phyloP scores from a whole-genome alignment of 2,888 invertebrate genomes.

The Sphecodes monilicornis region DNA sequence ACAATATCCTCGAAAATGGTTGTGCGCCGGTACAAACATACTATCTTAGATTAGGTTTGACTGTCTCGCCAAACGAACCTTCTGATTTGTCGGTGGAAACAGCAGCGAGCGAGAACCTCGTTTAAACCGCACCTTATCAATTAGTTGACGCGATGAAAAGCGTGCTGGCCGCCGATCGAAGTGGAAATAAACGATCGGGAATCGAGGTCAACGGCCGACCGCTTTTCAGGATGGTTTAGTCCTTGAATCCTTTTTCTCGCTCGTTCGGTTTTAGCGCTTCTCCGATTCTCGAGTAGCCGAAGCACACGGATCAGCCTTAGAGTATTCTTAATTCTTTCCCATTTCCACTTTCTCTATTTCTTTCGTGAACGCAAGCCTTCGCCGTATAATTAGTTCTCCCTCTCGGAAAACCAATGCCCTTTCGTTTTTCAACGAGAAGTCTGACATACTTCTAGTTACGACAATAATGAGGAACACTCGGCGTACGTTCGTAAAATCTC shows the following conservation, averaged over 20 bases:
- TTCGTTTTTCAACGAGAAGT: slow-evolving; percentile 59
- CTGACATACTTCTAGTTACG: slow-evolving; percentile 68
- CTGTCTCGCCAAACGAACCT: not conserved
- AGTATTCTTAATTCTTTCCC: not conserved
- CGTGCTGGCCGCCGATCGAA: not conserved
- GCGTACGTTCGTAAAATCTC: slow-evolving; percentile 33
- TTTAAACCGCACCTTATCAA: not conserved
- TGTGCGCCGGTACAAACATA: slow-evolving; percentile 1
- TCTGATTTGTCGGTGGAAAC: not conserved
- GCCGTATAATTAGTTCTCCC: slow-evolving; percentile 16
- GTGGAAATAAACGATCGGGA: not conserved
- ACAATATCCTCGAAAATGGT: not conserved
- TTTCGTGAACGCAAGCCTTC: slow-evolving; percentile 4
- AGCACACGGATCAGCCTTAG: slow-evolving; percentile 3
- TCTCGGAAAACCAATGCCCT: slow-evolving; percentile 11
- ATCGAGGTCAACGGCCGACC: not conserved
- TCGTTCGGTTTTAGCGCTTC: not conserved
- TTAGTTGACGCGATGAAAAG: not conserved
- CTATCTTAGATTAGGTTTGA: not conserved
- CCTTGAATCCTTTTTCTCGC: not conserved
- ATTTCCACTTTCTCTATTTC: not conserved
- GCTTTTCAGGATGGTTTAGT: not conserved
- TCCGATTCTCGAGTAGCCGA: not conserved
- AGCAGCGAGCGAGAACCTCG: not conserved
- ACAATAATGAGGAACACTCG: slow-evolving; percentile 68